These are phyloP conservation scores for Hapalemur alaotrensis DNA, from an alignment of 2,797 vertebrate species.

Conservation along the genomic window DNA sequence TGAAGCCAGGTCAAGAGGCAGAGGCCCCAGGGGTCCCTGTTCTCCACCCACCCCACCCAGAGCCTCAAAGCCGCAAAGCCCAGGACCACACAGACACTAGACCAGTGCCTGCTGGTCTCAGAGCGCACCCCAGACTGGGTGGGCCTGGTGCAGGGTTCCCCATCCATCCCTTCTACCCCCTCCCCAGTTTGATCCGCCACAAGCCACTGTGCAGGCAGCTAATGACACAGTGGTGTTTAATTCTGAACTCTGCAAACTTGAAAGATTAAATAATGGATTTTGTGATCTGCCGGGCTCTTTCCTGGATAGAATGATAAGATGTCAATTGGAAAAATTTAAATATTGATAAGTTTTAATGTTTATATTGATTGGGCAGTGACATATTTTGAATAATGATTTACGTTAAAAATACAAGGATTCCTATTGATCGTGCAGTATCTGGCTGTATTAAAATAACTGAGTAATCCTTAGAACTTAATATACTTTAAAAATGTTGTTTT, in stretches of 20 bases:
- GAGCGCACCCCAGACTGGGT: neutral
- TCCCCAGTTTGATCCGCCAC: neutral
- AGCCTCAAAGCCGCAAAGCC: neutral
- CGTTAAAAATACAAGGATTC: conserved; percentile 69
- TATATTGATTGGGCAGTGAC: conserved; percentile 72
- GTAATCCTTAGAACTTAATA: neutral
- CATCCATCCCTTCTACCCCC: neutral
- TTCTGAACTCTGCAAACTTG: conserved; percentile 64
- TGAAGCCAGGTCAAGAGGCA: neutral
- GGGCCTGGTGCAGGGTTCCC: neutral
- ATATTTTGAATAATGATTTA: conserved; percentile 79
- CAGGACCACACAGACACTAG: neutral
- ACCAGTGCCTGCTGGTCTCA: neutral
- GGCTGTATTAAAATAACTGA: conserved; percentile 56
- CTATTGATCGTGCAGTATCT: conserved; percentile 44
- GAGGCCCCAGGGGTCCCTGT: neutral
- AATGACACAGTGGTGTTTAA: conserved; percentile 41
- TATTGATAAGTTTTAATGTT: conserved; percentile 77
- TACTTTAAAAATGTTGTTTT: neutral
- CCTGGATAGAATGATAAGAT: conserved; percentile 63
- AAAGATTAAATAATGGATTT: conserved; percentile 77
- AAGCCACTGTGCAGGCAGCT: neutral
- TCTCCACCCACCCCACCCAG: neutral
- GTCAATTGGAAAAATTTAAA: conserved; percentile 77
- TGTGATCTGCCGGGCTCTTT: conserved; percentile 55